Conservation (phyloP, 2,888 invertebrate genomes). For the Diloba caeruleocephala region DNA sequence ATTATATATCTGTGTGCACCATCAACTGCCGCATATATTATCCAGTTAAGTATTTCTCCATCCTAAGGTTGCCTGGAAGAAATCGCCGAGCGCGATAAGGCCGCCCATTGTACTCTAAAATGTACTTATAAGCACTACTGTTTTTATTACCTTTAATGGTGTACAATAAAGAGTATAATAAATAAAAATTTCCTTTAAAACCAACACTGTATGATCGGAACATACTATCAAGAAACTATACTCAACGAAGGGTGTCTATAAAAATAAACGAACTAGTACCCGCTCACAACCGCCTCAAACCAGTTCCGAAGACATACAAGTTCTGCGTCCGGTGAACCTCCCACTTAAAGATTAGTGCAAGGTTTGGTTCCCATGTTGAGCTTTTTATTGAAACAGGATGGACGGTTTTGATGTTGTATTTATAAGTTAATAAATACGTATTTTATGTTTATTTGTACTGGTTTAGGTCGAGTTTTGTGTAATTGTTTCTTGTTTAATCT, state of each 20-base stretch:
- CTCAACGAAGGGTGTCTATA: constrained; percentile 25
- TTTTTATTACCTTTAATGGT: too few relatives aligned
- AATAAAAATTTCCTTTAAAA: too few relatives aligned
- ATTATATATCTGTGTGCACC: too few relatives aligned
- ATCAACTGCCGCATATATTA: too few relatives aligned
- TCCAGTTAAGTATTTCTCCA: too few relatives aligned
- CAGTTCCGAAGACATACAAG: constrained; percentile 64
- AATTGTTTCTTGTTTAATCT: constrained; percentile 11
- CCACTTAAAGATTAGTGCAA: constrained; percentile 52
- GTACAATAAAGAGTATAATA: too few relatives aligned
- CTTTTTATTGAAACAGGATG: constrained; percentile 51
- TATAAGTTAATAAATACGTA: constrained; percentile 13
- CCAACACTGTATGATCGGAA: background rate
- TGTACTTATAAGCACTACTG: too few relatives aligned
- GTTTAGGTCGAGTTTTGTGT: background rate
- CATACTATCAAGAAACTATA: constrained; percentile 4
- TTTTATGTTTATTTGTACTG: constrained; percentile 15
- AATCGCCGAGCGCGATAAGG: too few relatives aligned
- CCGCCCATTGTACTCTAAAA: too few relatives aligned
- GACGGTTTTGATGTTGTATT: constrained; percentile 20
- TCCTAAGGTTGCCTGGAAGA: too few relatives aligned
- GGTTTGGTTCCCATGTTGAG: constrained; percentile 44
- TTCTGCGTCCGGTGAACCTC: constrained; percentile 61
- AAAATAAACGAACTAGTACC: constrained; percentile 27
- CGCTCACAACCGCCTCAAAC: constrained; percentile 37